Evolutionary conservation across 2,888 invertebrate species (phyloP).

Genomic region (Serrognathus titanus): DNA sequence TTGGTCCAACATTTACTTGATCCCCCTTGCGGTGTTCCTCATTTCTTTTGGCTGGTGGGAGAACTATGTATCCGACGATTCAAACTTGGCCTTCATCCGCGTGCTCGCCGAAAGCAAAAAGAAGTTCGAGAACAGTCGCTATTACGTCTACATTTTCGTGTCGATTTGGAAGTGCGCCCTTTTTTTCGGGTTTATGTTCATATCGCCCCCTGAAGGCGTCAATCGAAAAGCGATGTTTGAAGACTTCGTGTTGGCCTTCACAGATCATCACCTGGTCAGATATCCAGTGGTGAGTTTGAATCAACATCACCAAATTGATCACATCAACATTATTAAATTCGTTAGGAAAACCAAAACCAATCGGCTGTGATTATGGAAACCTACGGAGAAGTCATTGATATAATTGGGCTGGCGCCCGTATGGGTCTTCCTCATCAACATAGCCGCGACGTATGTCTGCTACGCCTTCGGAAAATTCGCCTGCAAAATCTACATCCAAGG

Average conservation of each 20-base stretch:
- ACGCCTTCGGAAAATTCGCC: constrained; percentile 71
- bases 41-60: constrained; percentile 83
- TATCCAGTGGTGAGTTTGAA: constrained; percentile 41
- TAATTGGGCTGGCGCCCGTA: constrained; percentile 46
- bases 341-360: no score
- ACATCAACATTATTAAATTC: no score
- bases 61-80: constrained; percentile 60
- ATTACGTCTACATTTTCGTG: constrained; percentile 69
- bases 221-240: constrained; percentile 49
- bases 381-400: no score
- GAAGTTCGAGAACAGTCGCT: constrained; percentile 51
- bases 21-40: constrained; percentile 34
- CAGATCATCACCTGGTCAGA: constrained; percentile 50
- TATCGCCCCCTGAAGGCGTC: not conserved
- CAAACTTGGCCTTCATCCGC: constrained; percentile 40
- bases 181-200: constrained; percentile 60
- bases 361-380: no score
- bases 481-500: constrained; percentile 87
- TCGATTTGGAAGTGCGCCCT: constrained; percentile 74
- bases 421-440: constrained; percentile 67
- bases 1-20: no score
- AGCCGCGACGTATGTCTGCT: constrained; percentile 62
- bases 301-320: no score
- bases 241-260: constrained; percentile 51
- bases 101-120: constrained; percentile 45